Conservation (phyloP, 2,113 vertebrate genomes). For the Tonatia bakeri region DNA sequence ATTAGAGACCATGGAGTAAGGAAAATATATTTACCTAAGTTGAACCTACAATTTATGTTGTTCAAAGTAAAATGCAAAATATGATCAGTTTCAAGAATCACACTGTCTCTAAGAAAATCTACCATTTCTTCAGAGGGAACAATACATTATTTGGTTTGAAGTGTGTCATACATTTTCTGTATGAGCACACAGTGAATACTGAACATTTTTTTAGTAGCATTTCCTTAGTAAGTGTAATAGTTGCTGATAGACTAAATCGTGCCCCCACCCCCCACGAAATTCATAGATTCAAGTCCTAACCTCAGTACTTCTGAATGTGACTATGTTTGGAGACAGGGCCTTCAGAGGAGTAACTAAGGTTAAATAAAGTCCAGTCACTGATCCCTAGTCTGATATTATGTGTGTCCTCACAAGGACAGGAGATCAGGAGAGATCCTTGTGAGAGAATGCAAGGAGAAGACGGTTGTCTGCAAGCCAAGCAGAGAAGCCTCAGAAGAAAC, state of each 20-base stretch:
- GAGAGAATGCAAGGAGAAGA: neutral
- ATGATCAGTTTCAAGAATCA: neutral
- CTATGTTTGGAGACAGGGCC: neutral
- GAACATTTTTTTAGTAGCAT: neutral
- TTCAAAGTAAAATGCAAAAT: neutral
- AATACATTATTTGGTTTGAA: neutral
- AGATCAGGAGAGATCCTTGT: neutral
- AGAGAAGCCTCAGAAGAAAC: neutral
- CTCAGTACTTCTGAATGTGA: neutral
- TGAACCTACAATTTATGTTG: neutral
- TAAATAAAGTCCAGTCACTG: neutral
- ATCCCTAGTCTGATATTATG: neutral
- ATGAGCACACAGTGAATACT: neutral
- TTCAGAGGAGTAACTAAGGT: neutral
- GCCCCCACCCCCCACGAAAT: neutral
- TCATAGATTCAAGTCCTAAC: neutral
- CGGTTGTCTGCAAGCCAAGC: neutral
- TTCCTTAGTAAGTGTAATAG: neutral
- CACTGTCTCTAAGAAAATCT: neutral
- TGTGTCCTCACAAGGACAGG: neutral
- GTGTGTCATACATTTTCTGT: neutral
- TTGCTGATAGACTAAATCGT: neutral
- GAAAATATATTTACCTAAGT: neutral
- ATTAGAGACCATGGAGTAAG: neutral
- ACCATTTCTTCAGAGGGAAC: neutral